phyloP scores from a whole-genome alignment of 2,113 vertebrate genomes.

The Siphamia tubifer region DNA sequence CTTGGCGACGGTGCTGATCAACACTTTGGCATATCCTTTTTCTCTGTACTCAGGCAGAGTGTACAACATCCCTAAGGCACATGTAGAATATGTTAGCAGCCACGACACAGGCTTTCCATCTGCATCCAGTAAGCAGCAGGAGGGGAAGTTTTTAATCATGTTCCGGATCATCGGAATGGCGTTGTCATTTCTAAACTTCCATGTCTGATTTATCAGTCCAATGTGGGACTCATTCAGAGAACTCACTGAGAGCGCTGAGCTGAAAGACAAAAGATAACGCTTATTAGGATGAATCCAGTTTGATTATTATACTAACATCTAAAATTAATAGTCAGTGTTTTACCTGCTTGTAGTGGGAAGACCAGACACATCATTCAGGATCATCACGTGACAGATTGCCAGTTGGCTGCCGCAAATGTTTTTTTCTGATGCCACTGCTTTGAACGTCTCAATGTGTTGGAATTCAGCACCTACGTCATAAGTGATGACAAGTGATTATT shows the following conservation, averaged over 20 bases:
- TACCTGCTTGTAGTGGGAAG: conserved; percentile 57
- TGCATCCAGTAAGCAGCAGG: conserved; percentile 64
- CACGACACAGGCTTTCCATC: conserved; percentile 64
- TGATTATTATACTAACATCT: not conserved
- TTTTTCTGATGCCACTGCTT: conserved; percentile 40
- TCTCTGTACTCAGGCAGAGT: conserved; percentile 69
- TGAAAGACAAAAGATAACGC: conserved; percentile 7
- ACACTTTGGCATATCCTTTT: conserved; percentile 73
- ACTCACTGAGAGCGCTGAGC: conserved; percentile 34
- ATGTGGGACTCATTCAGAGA: conserved; percentile 65
- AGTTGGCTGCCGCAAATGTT: not conserved
- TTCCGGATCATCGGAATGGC: conserved; percentile 40
- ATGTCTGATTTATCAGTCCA: conserved; percentile 53
- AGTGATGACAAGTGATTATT: not conserved
- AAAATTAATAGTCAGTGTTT: not conserved
- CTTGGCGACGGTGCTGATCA: conserved; percentile 61
- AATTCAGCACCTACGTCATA: conserved; percentile 28
- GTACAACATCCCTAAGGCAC: conserved; percentile 70
- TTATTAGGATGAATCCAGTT: not conserved
- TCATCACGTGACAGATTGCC: conserved; percentile 53
- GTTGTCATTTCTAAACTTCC: conserved; percentile 58
- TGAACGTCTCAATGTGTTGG: conserved; percentile 35
- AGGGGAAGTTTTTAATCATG: conserved; percentile 66
- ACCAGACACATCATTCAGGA: conserved; percentile 37
- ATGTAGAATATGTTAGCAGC: conserved; percentile 56